A percentile compares a stretch with the other conserved stretches of the same genome.
Conservation (phyloP, 2,888 invertebrate species). For the Leptopterna dolabrata region DNA sequence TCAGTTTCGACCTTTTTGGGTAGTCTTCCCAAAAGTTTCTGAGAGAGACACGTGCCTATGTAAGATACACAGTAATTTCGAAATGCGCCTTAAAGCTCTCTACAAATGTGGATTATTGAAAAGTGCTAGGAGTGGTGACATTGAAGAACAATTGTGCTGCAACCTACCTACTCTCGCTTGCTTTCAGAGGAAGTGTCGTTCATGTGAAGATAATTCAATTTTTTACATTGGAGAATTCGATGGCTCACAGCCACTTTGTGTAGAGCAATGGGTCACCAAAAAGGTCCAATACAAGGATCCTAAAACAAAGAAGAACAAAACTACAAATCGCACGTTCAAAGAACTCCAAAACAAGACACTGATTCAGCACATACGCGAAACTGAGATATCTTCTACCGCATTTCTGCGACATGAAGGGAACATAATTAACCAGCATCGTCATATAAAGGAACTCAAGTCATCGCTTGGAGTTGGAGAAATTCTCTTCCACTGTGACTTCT, state of each 20-base stretch:
- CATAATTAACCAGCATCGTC: background rate
- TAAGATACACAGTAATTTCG: background rate
- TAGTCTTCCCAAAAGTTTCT: background rate
- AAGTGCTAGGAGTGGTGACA: background rate
- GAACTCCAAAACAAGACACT: background rate
- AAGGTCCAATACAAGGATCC: background rate
- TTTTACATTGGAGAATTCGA: background rate
- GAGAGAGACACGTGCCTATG: background rate
- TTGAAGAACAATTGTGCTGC: background rate
- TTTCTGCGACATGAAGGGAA: constrained; percentile 34
- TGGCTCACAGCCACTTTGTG: background rate
- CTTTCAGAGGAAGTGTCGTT: background rate
- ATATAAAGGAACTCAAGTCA: constrained; percentile 57
- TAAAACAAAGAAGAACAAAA: background rate
- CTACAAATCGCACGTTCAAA: background rate
- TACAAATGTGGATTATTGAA: background rate
- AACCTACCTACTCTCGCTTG: background rate
- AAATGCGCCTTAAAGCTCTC: background rate
- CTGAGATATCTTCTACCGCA: background rate
- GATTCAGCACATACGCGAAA: background rate
- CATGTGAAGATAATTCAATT: background rate
- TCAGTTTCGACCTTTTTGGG: background rate
- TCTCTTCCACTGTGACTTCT: constrained; percentile 65
- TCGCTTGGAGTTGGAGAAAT: constrained; percentile 59
- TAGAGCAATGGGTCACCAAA: background rate